Evolutionary conservation across 1,140 invertebrate species (phyloP), one percentile per base, ranked within the genome.

Genomic region (Drosophila sucinea): DNA sequence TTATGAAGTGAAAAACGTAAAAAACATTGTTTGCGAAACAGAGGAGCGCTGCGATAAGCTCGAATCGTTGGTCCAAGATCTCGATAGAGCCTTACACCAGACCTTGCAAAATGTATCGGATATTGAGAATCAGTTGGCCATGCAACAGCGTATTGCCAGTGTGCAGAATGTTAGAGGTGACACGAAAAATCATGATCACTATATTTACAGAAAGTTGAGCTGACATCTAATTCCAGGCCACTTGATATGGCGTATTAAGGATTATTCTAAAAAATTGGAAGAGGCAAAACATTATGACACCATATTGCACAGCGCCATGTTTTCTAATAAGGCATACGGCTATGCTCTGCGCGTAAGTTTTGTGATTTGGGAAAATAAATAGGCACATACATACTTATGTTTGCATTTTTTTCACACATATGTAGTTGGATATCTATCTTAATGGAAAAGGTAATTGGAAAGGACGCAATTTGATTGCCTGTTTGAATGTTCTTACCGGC

Each of bases 391-490:
- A 40, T 55, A 23, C 33, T 1, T 17, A 23, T 2, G 2, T 4
- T 4, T 6, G 7, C 4, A 44, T 6, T 4, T 2, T 3, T 55
- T 27, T 51, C 47, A 30, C 30, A 2, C 30, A 30, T 41, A 90
- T 92, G 3, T 73, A 95, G 94, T 92, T 95, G 27, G 94, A 96
- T 70, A 89, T 96, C 3, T 94, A 94, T 81, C 77, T 96, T 23
- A 96, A 96, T 77, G 95, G 95, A 6, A 93, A 95, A 33, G 95
- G 95, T 4, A 95, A 95, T 67, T 96, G 95, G 95, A 95, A 94
- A 78, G 95, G 95, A 0, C 93, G 95, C 0, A 94, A 96, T 77
- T 81, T 95, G 55, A 95, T 95, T 5, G 94, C 94, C 1, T 95
- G 95, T 10, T 89, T 96, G 8, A 93, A 94, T 54, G 93, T 95